Percentiles rank a stretch among this genome's conserved stretches.
phyloP scores from a whole-genome alignment of 2,797 vertebrate genomes.

The Coendou prehensilis region DNA sequence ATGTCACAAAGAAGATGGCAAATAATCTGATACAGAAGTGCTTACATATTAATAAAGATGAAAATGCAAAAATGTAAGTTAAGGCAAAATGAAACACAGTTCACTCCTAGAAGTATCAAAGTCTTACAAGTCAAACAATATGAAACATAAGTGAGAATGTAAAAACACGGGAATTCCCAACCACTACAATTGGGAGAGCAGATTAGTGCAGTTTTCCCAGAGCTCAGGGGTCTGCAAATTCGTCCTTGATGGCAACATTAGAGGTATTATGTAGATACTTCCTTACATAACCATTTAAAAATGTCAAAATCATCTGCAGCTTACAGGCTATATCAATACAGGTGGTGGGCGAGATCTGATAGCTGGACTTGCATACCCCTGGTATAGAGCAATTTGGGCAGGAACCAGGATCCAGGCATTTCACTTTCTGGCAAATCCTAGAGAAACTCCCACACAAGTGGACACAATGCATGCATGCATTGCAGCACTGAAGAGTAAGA shows the following conservation, averaged over 20 bases:
- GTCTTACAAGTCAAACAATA: not conserved
- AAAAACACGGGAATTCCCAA: not conserved
- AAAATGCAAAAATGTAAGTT: not conserved
- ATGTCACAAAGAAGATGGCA: not conserved
- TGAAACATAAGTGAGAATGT: not conserved
- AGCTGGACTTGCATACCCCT: not conserved
- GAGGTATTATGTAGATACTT: not conserved
- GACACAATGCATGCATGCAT: not conserved
- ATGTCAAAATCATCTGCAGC: not conserved
- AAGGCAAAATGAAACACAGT: not conserved
- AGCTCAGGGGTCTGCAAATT: not conserved
- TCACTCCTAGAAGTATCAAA: not conserved
- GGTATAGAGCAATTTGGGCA: not conserved
- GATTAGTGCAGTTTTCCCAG: not conserved
- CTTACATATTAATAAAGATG: not conserved
- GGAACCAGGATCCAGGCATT: not conserved
- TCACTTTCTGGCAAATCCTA: not conserved
- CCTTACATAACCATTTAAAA: not conserved
- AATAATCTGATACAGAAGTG: not conserved
- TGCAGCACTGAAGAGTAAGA: not conserved
- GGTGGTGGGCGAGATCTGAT: not conserved
- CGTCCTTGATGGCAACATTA: not conserved
- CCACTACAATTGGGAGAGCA: not conserved
- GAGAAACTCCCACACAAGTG: not conserved
- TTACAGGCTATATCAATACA: not conserved